A percentile compares a stretch with the other conserved stretches of the same genome.
These are phyloP conservation scores for Psettodes erumei DNA, from an alignment of 2,113 vertebrate species.

Conservation along the genomic window DNA sequence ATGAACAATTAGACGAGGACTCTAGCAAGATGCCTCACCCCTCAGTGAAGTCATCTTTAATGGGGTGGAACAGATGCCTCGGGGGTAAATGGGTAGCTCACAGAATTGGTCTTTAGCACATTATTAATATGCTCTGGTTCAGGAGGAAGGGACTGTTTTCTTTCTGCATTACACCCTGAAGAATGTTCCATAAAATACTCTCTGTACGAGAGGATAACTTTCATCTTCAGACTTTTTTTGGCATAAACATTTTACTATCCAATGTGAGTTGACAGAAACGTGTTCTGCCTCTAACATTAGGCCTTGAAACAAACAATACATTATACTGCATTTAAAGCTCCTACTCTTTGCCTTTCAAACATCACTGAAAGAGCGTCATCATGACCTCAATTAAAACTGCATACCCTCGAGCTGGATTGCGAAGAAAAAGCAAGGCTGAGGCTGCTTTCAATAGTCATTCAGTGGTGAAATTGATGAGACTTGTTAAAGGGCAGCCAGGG, in stretches of 20 bases:
- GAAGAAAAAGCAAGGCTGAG: neutral
- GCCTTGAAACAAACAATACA: neutral
- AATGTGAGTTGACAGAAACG: neutral
- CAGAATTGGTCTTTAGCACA: slow-evolving; percentile 28
- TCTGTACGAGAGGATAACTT: neutral
- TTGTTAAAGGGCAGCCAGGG: neutral
- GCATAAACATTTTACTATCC: neutral
- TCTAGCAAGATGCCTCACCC: slow-evolving; percentile 39
- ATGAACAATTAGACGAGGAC: slow-evolving; percentile 52
- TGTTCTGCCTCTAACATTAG: neutral
- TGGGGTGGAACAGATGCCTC: slow-evolving; percentile 56
- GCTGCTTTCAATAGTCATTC: neutral
- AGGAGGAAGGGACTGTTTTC: neutral
- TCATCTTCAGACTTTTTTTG: neutral
- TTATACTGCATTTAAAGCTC: neutral
- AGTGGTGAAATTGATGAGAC: neutral
- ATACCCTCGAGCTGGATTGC: neutral
- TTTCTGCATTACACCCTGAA: slow-evolving; percentile 7
- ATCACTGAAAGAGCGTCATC: too few relatives aligned
- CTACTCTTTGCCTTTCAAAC: neutral
- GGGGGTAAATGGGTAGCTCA: slow-evolving; percentile 34
- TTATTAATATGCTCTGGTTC: slow-evolving; percentile 32
- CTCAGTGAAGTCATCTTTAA: slow-evolving; percentile 39
- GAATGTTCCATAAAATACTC: neutral
- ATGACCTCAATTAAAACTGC: too few relatives aligned